Percentiles rank a stretch among this genome's conserved stretches.
These are phyloP conservation scores for Sternarchorhynchus goeldii DNA, from an alignment of 2,797 vertebrate species.

Conservation along the genomic window DNA sequence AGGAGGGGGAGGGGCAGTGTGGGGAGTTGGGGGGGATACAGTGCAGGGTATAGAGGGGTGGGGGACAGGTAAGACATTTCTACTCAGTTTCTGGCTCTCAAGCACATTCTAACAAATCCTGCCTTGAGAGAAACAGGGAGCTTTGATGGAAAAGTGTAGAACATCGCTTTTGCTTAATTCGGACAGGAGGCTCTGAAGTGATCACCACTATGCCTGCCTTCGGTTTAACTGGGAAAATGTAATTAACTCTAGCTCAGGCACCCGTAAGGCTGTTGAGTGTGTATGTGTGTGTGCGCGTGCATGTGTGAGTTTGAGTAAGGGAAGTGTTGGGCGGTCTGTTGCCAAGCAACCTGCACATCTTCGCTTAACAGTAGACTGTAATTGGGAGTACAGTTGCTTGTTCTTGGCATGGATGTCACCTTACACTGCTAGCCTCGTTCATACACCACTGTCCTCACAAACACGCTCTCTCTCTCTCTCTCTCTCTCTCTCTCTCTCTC, in stretches of 20 bases:
- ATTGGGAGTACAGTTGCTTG: conserved; percentile 81
- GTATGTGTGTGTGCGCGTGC: conserved; percentile 37
- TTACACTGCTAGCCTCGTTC: conserved; percentile 76
- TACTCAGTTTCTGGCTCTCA: conserved; percentile 27
- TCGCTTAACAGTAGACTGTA: conserved; percentile 81
- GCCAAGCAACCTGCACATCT: conserved; percentile 88
- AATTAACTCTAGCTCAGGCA: conserved; percentile 73
- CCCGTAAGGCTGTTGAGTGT: conserved; percentile 70
- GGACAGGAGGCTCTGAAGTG: conserved; percentile 72
- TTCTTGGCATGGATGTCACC: conserved; percentile 75
- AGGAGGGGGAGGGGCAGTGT: conserved; percentile 51
- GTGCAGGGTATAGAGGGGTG: neutral
- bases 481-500: neutral
- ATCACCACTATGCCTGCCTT: conserved; percentile 63
- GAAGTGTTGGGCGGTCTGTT: conserved; percentile 68
- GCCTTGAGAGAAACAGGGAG: conserved; percentile 20
- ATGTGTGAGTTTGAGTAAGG: neutral
- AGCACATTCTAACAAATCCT: conserved; percentile 26
- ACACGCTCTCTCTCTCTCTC: conserved; percentile 21
- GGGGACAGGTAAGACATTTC: conserved; percentile 7
- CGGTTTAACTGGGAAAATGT: conserved; percentile 76
- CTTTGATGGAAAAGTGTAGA: conserved; percentile 47
- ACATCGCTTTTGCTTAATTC: conserved; percentile 60
- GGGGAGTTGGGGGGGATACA: conserved; percentile 40
- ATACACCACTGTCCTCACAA: conserved; percentile 56